Conservation (phyloP, 2,888 invertebrate genomes). For the Nasonovia ribisnigri region DNA sequence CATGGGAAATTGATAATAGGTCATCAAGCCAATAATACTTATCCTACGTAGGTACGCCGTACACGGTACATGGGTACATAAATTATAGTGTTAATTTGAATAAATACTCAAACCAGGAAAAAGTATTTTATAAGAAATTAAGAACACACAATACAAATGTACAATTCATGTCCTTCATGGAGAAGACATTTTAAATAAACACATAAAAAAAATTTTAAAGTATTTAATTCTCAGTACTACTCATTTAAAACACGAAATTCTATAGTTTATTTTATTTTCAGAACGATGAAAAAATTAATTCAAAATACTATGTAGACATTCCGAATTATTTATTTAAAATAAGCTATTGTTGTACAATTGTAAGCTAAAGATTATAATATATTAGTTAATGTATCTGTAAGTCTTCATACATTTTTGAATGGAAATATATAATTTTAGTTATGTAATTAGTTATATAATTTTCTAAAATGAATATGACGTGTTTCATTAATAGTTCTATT, state of each 20-base stretch:
- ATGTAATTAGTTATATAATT: no score
- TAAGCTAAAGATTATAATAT: neutral
- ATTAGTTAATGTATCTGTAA: neutral
- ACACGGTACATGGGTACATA: neutral
- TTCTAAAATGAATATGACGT: neutral
- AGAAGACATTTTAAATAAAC: neutral
- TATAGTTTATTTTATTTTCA: neutral
- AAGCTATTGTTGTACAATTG: neutral
- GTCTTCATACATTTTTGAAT: neutral
- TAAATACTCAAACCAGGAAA: neutral
- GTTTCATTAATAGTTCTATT: neutral
- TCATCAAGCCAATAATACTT: neutral
- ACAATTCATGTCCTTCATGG: neutral
- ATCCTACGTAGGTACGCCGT: no score
- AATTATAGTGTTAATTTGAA: neutral
- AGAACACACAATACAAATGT: neutral
- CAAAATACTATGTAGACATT: neutral
- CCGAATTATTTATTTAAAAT: neutral
- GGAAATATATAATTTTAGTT: neutral
- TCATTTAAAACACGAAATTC: neutral
- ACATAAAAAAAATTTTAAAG: neutral
- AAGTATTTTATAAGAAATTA: neutral
- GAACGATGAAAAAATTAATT: neutral
- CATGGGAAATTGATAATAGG: neutral
- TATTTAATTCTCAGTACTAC: neutral